Evolutionary conservation across 2,888 invertebrate genomes (phyloP), one percentile per base, ranked within the genome.

Genomic region (Drosophila macrothrix): DNA sequence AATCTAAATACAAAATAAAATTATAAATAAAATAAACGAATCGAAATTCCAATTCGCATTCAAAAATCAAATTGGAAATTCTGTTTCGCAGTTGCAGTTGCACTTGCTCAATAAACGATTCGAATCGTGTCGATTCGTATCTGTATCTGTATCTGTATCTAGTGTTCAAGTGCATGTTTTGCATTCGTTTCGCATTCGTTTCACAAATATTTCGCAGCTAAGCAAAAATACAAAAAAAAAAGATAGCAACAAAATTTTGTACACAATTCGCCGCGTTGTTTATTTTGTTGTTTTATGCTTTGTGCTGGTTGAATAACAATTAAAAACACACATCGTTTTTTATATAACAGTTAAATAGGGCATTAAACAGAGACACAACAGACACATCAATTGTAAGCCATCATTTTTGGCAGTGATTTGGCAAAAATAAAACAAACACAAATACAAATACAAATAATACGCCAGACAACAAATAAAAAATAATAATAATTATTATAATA

Each of bases 281-380:
- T 70, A 60, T 63, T 63, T 60, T 55, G 60, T 58, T 70, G 55
- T 37, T 54, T 55, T 46, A 43, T 46, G 59, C 60, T 50, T 58
- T 61, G 70, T 67, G 69, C 69, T 70, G 83, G 90, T 85, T 85
- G 88, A 85, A 88, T 85, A 85, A 84, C 73, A 84, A 84, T 89
- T 73, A 74, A 84, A 67, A 61, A 67, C 59, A 61, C 46, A 25
- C 25, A 35, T 35, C 35, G 35, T 35, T 5, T 28, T 82, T 73
- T 82, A 86, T 78, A 73, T 80, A 84, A 88, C 69, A 73, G 61
- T 29, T 68, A 56, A 58, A 33, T 55, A 55, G 67, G 80, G 80
- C 82, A 76, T 71, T 70, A 64, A 52, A 6, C 54, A 35, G 22
- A 46, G 16, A 25, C 28, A 35, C 55, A 31, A 31, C 2, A 53